Conservation (phyloP, 2,888 invertebrate genomes). For the Synanthedon andrenaeformis region DNA sequence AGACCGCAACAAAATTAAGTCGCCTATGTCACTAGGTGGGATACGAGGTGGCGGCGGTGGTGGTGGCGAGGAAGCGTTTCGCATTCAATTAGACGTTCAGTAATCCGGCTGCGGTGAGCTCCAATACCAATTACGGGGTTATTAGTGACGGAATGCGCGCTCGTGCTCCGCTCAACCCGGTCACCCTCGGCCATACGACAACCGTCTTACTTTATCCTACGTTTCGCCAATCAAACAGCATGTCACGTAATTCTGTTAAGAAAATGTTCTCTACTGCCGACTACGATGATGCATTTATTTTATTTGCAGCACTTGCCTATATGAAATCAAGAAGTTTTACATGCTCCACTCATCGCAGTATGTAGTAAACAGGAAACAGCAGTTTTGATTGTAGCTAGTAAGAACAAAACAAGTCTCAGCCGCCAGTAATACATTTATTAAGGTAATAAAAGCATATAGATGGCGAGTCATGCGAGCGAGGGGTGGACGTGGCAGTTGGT, state of each 20-base stretch:
- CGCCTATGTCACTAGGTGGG: slow-evolving; percentile 25
- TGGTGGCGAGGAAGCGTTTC: slow-evolving; percentile 46
- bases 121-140: slow-evolving; percentile 69
- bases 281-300: too few relatives aligned
- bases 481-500: slow-evolving; percentile 20
- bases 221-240: neutral
- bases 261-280: too few relatives aligned
- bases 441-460: slow-evolving; percentile 23
- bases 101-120: slow-evolving; percentile 68
- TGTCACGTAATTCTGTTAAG: too few relatives aligned
- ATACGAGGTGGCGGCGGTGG: slow-evolving; percentile 6
- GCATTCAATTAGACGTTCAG: slow-evolving; percentile 70
- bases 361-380: too few relatives aligned
- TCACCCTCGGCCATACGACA: slow-evolving; percentile 10
- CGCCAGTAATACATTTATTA: slow-evolving; percentile 20
- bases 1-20: slow-evolving; percentile 61
- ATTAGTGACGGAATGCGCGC: slow-evolving; percentile 59
- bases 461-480: slow-evolving; percentile 31
- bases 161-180: slow-evolving; percentile 24
- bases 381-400: too few relatives aligned
- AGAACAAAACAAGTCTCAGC: too few relatives aligned
- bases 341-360: too few relatives aligned
- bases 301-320: too few relatives aligned
- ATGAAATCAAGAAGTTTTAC: too few relatives aligned
- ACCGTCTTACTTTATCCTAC: slow-evolving; percentile 1